A percentile compares a stretch with the other conserved stretches of the same genome.
phyloP scores from a whole-genome alignment of 2,113 vertebrate species.

The Taxidea taxus region DNA sequence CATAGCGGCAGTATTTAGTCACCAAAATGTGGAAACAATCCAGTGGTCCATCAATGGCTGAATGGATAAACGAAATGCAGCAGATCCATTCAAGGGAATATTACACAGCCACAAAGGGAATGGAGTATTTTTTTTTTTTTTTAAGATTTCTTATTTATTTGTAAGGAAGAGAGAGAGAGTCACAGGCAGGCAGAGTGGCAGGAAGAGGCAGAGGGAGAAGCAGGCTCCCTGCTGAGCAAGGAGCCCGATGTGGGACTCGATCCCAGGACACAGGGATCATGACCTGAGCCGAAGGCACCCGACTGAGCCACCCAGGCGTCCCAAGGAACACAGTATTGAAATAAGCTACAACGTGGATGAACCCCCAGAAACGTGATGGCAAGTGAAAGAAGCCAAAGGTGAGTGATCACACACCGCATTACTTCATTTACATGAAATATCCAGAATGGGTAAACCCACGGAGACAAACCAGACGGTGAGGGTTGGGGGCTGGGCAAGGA shows the following conservation, averaged over 20 bases:
- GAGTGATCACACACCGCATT: not conserved
- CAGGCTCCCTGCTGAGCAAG: no score
- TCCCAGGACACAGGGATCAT: no score
- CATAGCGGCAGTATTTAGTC: not conserved
- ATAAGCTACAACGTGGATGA: no score
- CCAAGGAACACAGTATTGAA: not conserved
- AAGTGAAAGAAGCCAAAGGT: not conserved
- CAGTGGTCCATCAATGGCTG: not conserved
- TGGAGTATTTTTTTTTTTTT: no score
- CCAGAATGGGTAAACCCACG: not conserved
- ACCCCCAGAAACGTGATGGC: not conserved
- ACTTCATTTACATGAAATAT: not conserved
- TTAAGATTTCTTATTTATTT: no score
- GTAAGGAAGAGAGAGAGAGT: no score
- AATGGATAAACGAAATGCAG: not conserved
- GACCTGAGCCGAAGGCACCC: no score
- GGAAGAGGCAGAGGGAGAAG: no score
- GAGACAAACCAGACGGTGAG: not conserved
- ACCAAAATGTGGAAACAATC: not conserved
- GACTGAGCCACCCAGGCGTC: no score
- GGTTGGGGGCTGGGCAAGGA: not conserved
- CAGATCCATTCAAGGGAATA: not conserved
- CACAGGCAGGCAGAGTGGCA: no score
- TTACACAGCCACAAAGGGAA: not conserved
- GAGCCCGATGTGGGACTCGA: no score